Percentiles rank a stretch among this genome's conserved stretches.
These are phyloP conservation scores for Rhynchophorus ferrugineus DNA, from an alignment of 1,140 invertebrate species.

Conservation along the genomic window DNA sequence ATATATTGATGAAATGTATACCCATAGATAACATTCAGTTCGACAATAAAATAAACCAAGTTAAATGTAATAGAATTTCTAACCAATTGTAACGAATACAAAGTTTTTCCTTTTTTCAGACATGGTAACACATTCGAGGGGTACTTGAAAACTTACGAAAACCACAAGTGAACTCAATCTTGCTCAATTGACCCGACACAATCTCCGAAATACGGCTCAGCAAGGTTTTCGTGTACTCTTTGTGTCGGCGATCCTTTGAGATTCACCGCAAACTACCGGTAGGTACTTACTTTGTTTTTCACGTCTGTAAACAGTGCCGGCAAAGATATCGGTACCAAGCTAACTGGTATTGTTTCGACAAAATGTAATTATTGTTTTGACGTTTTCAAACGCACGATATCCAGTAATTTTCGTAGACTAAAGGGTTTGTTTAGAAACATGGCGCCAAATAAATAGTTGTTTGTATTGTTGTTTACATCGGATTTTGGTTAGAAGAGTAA, in stretches of 20 bases:
- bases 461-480: background rate
- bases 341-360: background rate
- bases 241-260: slow-evolving; percentile 10
- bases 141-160: background rate
- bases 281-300: background rate
- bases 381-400: slow-evolving; percentile 2
- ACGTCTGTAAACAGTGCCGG: no score
- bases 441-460: background rate
- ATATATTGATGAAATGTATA: no score
- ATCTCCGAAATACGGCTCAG: slow-evolving; percentile 5
- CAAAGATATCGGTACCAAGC: background rate
- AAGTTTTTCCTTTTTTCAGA: no score
- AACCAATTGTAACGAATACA: no score
- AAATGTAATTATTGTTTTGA: slow-evolving; percentile 8
- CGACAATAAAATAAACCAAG: no score
- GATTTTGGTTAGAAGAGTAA: background rate
- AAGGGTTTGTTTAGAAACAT: no score
- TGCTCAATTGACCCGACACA: slow-evolving; percentile 9
- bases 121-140: no score
- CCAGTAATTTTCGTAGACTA: no score
- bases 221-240: slow-evolving; percentile 7
- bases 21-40: no score
- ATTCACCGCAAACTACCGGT: background rate
- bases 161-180: slow-evolving; percentile 5
- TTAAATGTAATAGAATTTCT: no score